Evolutionary conservation across 35 echinoderm and acorn worm species (phyloP).

Genomic region (Ophioderma brevispina): DNA sequence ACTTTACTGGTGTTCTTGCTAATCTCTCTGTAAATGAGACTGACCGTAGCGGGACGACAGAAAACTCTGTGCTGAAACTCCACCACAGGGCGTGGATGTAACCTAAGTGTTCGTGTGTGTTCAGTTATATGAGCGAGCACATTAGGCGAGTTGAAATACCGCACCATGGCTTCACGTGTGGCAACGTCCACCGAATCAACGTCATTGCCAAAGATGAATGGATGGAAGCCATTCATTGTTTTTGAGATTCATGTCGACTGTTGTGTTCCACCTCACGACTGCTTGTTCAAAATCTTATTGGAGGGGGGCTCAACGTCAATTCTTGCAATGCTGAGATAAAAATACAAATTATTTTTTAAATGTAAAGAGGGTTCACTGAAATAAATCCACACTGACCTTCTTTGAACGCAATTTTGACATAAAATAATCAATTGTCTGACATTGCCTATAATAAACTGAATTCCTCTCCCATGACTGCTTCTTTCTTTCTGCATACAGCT

Average conservation of each 20-base stretch:
- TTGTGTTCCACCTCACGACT: slow-evolving; percentile 72
- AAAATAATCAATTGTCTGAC: too few species aligned
- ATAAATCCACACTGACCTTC: too few species aligned
- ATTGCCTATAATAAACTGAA: too few species aligned
- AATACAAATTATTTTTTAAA: too few species aligned
- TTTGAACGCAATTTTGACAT: too few species aligned
- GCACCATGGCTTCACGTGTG: slow-evolving; percentile 89
- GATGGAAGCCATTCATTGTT: slow-evolving; percentile 71
- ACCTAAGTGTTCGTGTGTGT: slow-evolving; percentile 85
- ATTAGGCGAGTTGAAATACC: slow-evolving; percentile 85
- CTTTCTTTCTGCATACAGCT: too few species aligned
- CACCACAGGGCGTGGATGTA: slow-evolving; percentile 92
- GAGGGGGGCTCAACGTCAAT: slow-evolving; percentile 79
- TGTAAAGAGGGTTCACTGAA: too few species aligned
- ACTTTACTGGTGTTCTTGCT: slow-evolving; percentile 83
- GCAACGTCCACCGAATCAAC: slow-evolving; percentile 97
- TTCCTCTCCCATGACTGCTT: too few species aligned
- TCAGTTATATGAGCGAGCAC: slow-evolving; percentile 83
- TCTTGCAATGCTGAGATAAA: slow-evolving; percentile 44
- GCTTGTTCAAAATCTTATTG: slow-evolving; percentile 89
- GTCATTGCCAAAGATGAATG: slow-evolving; percentile 91
- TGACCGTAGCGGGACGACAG: slow-evolving; percentile 63
- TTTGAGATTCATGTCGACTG: slow-evolving; percentile 33
- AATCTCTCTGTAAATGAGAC: slow-evolving; percentile 62
- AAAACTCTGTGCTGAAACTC: slow-evolving; percentile 88